Conservation (phyloP, 2,113 vertebrate genomes). For the Barnardius zonarius region DNA sequence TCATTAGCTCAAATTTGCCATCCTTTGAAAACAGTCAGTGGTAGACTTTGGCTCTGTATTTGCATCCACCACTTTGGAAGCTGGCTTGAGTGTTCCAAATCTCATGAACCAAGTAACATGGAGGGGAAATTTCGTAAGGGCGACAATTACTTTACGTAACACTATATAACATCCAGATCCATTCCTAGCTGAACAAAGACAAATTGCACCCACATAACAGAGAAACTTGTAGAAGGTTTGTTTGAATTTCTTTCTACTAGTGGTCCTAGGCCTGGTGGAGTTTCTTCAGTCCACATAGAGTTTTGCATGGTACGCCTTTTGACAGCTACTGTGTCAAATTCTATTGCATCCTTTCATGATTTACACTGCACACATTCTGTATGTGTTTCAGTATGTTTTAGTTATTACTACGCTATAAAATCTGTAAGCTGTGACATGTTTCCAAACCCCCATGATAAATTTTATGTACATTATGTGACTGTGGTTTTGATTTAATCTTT, state of each 20-base stretch:
- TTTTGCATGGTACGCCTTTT: not conserved
- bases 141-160: not conserved
- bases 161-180: not conserved
- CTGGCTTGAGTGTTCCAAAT: not conserved
- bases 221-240: not conserved
- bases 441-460: not conserved
- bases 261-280: not conserved
- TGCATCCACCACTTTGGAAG: not conserved
- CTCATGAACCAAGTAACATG: rapidly evolving
- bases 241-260: not conserved
- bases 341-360: not conserved
- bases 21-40: not conserved
- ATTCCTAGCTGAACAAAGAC: not conserved
- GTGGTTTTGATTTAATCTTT: not conserved
- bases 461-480: not conserved
- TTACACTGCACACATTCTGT: not conserved
- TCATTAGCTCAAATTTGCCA: not conserved
- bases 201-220: not conserved
- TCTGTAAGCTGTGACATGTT: not conserved
- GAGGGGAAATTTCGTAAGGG: not conserved
- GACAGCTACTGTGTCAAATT: not conserved
- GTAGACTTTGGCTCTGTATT: not conserved
- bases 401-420: not conserved
- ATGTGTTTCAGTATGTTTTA: not conserved
- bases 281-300: not conserved